Evolutionary conservation across 92 coral and sea anemone genomes (phyloP), one percentile per base, ranked within the genome.

Genomic region (Palythoa grandis): DNA sequence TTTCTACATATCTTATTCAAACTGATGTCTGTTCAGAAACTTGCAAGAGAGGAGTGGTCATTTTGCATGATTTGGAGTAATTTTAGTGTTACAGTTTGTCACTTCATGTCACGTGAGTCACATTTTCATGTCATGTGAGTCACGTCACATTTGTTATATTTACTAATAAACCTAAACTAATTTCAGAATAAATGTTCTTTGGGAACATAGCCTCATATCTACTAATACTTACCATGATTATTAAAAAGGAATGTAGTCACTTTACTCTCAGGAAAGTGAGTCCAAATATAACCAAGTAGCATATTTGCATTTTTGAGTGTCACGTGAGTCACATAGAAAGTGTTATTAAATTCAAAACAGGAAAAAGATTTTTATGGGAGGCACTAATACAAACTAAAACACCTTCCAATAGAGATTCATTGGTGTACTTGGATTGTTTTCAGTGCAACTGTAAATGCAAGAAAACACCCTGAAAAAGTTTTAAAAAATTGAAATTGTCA

Each of bases 91-190:
- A 77, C 82, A 35, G 48, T 77, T 86, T 86, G 70, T 77, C 89
- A 86, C 89, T 86, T 72, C n/a, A n/a, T n/a, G 89, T 87, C 86
- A 78, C 86, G 74, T 87, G 89, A 79, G 89, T 87, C 86, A 87
- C 89, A 79, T 87, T 87, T 87, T 87, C 83, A 66, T 87, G 89
- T 86, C 68, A 61, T 10, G 68, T 61, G 68, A 61, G 68, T 61
- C 88, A 86, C 82, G 84, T 76, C 52, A 65, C n/a, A 75, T 63
- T 86, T 75, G 84, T 75, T 47, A 17, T 29, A 63, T 73, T 75
- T 40, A 58, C 50, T 58, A 70, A 74, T 67, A 66, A 86, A 86
- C 71, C 29, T 66, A 60, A 77, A 58, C 69, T 85, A 24, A 86
- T 86, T 86, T 76, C 60, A 14, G 72, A 39, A 76, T n/a, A 86